Base-by-base conservation (phyloP, 2,888 invertebrate genomes). In the Aelia acuminata region DNA sequence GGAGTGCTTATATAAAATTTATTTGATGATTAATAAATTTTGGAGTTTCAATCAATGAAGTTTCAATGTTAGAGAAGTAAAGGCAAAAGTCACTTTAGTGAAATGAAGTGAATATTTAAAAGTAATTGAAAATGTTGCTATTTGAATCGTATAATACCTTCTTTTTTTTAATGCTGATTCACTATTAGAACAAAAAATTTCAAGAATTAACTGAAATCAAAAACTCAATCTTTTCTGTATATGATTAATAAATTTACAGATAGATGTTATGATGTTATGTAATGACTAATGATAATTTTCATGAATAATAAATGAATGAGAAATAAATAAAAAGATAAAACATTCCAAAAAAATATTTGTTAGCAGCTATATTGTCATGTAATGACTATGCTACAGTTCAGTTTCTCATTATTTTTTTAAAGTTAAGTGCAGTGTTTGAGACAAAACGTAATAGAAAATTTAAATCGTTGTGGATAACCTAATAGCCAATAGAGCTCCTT, bases 401-500 rank as follows among this genome's bases (percentile, higher is more conserved):
- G n/a, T n/a, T n/a, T n/a, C n/a, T n/a, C n/a, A n/a, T n/a, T n/a
- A n/a, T n/a, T n/a, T n/a, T n/a, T n/a, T n/a, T n/a, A n/a, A n/a
- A n/a, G n/a, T n/a, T 26, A 8, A 57, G 13, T 57, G 57, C 57
- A 26, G n/a, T 26, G 26, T 57, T 57, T 26, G 4, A 57, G 0
- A 15, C 13, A 57, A 57, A 57, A 75, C 22, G 0, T 35, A 70
- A 75, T 47, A 0, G 22, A 43, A 20, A 80, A 13, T 35, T n/a
- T 43, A 2, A 43, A 80, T 80, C 80, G 43, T 75, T 75, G 39
- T 80, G 39, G 20, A 20, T 39, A 80, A 43, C 22, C n/a, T n/a
- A 80, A 43, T 22, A 35, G 43, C 22, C 80, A 80, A 22, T 80
- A 80, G 43, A 43, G 80, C 80, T 80, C 80, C 43, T 47, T 10